phyloP scores from a whole-genome alignment of 2,797 vertebrate species.

The Eospalax fontanierii region DNA sequence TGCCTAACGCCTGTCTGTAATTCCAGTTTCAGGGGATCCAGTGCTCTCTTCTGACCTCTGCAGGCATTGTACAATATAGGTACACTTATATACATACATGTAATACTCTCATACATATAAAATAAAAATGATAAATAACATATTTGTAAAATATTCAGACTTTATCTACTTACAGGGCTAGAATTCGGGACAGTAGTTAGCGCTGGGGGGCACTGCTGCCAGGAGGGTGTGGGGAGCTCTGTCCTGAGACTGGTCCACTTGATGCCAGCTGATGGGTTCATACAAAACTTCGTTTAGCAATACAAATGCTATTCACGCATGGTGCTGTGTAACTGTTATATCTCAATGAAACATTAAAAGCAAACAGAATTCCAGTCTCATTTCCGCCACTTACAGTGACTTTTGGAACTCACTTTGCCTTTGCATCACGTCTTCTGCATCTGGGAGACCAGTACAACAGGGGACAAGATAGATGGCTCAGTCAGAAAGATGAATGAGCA shows the following conservation, averaged over 20 bases:
- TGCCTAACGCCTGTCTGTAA: too few relatives aligned
- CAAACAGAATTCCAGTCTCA: not conserved
- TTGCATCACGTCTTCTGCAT: not conserved
- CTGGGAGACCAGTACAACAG: not conserved
- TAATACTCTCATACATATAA: too few relatives aligned
- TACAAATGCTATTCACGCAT: not conserved
- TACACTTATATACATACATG: too few relatives aligned
- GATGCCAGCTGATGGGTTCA: not conserved
- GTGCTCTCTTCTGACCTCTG: too few relatives aligned
- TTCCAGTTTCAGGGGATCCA: too few relatives aligned
- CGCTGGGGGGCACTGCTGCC: not conserved
- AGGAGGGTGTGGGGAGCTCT: not conserved
- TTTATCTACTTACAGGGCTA: not conserved
- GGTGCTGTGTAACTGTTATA: not conserved
- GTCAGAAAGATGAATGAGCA: too few relatives aligned
- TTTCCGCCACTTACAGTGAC: not conserved
- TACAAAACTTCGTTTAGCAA: slow-evolving; percentile 1
- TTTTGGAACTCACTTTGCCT: not conserved
- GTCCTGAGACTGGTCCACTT: not conserved
- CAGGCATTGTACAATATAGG: too few relatives aligned
- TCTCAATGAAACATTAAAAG: not conserved
- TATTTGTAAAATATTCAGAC: too few relatives aligned
- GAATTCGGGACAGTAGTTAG: not conserved
- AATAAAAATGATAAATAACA: too few relatives aligned
- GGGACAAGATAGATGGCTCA: too few relatives aligned